A percentile compares a stretch with the other conserved stretches of the same genome.
Evolutionary conservation across 1,140 invertebrate genomes (phyloP).

Genomic region (Caerostris extrusa): DNA sequence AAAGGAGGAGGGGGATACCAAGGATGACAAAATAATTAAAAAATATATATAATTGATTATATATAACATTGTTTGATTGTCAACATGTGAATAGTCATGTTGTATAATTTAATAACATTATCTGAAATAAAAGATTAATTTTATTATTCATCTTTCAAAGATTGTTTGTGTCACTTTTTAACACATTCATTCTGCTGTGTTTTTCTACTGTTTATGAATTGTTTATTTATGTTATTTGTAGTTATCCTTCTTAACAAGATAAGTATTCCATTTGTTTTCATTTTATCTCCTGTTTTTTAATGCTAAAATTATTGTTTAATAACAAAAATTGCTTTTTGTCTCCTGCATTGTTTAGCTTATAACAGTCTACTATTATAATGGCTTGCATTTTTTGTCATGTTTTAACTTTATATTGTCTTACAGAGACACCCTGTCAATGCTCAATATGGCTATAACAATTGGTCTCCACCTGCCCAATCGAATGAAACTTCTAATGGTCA

Average conservation of each 20-base stretch:
- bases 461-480: constrained; percentile 95
- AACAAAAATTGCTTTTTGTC: not conserved
- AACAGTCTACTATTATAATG: not conserved
- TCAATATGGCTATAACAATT: constrained; percentile 92
- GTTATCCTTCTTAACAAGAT: no score
- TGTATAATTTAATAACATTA: constrained; percentile 77
- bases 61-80: constrained; percentile 9
- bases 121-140: constrained; percentile 75
- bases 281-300: no score
- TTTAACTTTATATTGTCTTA: constrained; percentile 78
- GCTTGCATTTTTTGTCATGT: not conserved
- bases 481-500: constrained; percentile 98
- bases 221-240: no score
- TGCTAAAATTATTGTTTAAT: not conserved
- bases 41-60: not conserved
- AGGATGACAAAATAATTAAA: not conserved
- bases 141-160: constrained; percentile 69
- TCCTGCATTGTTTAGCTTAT: not conserved
- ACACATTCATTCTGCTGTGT: no score
- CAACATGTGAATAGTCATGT: constrained; percentile 44
- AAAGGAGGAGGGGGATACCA: not conserved
- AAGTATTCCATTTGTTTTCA: no score
- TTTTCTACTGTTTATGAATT: no score
- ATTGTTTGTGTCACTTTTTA: not conserved
- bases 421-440: constrained; percentile 85